Percentiles rank a stretch among this genome's conserved stretches.
phyloP scores from a whole-genome alignment of 2,113 vertebrate species.

The Burhinus oedicnemus region DNA sequence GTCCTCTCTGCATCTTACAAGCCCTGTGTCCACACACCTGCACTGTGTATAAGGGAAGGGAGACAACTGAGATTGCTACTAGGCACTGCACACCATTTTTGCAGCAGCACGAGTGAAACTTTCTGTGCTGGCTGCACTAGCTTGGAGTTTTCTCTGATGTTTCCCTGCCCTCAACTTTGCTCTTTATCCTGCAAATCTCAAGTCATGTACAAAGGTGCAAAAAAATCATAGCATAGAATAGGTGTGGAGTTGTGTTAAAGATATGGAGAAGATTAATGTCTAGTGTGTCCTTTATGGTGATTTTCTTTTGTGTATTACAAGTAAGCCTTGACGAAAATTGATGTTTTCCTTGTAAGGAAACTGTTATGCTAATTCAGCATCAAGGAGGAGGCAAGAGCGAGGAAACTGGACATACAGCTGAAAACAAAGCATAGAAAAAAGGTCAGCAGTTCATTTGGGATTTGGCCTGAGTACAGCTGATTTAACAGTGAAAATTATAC shows the following conservation, averaged over 20 bases:
- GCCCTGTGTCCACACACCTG: background rate
- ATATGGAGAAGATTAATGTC: background rate
- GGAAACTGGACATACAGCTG: background rate
- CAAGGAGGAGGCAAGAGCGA: background rate
- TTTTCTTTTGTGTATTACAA: background rate
- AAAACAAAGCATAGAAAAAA: background rate
- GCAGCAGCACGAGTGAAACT: background rate
- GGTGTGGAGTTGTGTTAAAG: background rate
- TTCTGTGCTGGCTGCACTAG: background rate
- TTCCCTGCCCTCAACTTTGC: background rate
- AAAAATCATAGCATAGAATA: background rate
- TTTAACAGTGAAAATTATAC: background rate
- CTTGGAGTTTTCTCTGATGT: background rate
- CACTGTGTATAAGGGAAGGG: background rate
- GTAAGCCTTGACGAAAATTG: background rate
- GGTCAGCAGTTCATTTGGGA: background rate
- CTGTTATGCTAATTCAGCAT: background rate
- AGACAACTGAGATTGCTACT: background rate
- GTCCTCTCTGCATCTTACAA: background rate
- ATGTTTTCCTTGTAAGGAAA: background rate
- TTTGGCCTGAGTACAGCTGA: background rate
- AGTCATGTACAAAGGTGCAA: background rate
- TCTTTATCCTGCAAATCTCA: background rate
- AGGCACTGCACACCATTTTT: background rate
- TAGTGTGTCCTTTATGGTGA: fast-evolving